Evolutionary conservation across 2,797 vertebrate species (phyloP).

Genomic region (Clamator glandarius): DNA sequence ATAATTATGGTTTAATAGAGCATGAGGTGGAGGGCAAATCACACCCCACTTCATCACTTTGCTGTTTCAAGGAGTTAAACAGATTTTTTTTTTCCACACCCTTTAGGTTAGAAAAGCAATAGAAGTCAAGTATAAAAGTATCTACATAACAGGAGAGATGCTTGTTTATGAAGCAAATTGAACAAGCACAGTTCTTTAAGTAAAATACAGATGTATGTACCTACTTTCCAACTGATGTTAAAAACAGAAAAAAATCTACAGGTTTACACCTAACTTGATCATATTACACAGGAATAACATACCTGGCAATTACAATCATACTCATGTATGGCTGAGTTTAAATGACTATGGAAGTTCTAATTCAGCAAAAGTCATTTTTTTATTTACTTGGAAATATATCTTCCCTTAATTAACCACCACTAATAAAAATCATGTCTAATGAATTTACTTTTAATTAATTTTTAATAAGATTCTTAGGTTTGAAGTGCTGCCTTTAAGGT

Average conservation of each 20-base stretch:
- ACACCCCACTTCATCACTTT: neutral
- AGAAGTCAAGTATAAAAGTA: neutral
- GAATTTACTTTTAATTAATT: neutral
- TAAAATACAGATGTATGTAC: neutral
- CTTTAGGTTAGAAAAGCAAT: neutral
- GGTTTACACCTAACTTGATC: slow-evolving; percentile 4
- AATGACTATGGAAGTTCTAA: neutral
- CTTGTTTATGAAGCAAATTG: neutral
- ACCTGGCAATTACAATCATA: neutral
- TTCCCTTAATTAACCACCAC: neutral
- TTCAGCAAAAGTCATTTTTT: neutral
- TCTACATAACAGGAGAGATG: neutral
- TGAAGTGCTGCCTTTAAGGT: slow-evolving; percentile 3
- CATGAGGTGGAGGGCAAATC: neutral
- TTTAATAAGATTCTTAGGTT: neutral
- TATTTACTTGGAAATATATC: neutral
- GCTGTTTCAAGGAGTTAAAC: neutral
- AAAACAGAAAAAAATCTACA: neutral
- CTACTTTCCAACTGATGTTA: neutral
- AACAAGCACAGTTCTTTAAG: neutral
- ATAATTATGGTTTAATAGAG: neutral
- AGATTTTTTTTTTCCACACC: accelerated
- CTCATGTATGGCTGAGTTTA: neutral
- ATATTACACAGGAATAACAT: neutral
- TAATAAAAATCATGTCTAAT: neutral